Percentiles rank a stretch among this genome's conserved stretches.
phyloP scores from a whole-genome alignment of 2,113 vertebrate species.

The Cyprinodon tularosa region DNA sequence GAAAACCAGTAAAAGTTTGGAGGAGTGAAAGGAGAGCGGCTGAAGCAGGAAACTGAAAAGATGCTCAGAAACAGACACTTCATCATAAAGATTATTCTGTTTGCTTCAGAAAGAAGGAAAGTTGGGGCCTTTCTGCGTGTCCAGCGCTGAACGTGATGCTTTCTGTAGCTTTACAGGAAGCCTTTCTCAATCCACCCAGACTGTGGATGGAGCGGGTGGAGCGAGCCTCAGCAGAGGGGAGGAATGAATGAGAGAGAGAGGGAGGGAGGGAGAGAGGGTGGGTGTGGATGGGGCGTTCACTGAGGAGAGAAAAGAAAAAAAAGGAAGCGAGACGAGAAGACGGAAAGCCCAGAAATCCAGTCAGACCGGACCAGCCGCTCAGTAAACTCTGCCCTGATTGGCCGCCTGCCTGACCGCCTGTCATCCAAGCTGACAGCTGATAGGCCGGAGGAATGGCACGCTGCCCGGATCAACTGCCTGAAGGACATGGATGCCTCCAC shows the following conservation, averaged over 20 bases:
- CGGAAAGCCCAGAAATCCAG: constrained; percentile 51
- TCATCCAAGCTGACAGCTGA: constrained; percentile 4
- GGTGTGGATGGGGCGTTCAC: background rate
- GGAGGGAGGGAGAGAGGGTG: too few species aligned
- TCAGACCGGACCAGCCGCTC: constrained; percentile 67
- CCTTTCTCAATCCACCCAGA: constrained; percentile 16
- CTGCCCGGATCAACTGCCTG: constrained; percentile 19
- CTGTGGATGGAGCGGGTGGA: constrained; percentile 19
- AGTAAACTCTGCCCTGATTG: constrained; percentile 44
- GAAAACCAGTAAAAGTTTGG: background rate
- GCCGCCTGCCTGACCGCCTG: constrained; percentile 17
- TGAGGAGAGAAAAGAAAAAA: background rate
- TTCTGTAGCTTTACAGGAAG: constrained; percentile 8
- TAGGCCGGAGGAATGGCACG: constrained; percentile 42
- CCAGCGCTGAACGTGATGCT: background rate
- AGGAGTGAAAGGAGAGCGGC: too few species aligned
- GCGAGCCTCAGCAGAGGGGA: background rate
- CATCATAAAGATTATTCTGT: too few species aligned
- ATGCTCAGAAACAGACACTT: too few species aligned
- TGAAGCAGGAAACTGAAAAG: too few species aligned
- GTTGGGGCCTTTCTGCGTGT: background rate
- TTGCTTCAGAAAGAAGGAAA: too few species aligned
- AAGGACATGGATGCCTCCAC: constrained; percentile 44
- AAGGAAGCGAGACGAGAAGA: constrained; percentile 41
- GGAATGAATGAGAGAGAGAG: background rate